Percentiles rank a stretch among this genome's conserved stretches.
Conservation (phyloP, 2,888 invertebrate species). For the Autographa gamma region DNA sequence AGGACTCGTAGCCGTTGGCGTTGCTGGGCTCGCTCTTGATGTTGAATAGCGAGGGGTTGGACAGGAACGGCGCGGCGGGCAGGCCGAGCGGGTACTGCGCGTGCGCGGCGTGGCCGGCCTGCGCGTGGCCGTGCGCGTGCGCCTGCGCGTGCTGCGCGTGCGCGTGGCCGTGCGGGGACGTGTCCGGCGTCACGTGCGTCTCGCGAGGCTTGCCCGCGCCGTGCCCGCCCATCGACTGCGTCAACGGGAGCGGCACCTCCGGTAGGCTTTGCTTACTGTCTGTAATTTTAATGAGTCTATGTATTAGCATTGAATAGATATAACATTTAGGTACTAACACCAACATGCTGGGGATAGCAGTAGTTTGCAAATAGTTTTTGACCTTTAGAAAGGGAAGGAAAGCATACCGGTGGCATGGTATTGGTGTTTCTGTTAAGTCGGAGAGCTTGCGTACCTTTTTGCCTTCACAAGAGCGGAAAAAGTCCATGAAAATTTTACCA, state of each 20-base stretch:
- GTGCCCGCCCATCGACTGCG: conserved; percentile 68
- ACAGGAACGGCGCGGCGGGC: conserved; percentile 73
- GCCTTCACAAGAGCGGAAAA: too few relatives aligned
- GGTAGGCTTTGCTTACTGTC: conserved; percentile 83
- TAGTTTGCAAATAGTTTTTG: too few relatives aligned
- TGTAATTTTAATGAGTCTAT: conserved; percentile 43
- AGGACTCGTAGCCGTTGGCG: conserved; percentile 72
- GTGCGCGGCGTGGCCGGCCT: conserved; percentile 52
- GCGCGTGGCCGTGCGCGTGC: conserved; percentile 64
- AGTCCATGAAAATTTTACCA: too few relatives aligned
- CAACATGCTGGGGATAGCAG: too few relatives aligned
- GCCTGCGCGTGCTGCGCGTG: conserved; percentile 89
- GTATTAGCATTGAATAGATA: neutral
- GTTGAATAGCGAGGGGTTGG: conserved; percentile 80
- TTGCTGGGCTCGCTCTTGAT: conserved; percentile 85
- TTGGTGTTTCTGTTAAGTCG: too few relatives aligned
- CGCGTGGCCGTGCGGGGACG: conserved; percentile 64
- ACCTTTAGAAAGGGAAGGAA: too few relatives aligned
- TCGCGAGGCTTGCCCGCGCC: conserved; percentile 47
- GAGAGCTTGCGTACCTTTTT: too few relatives aligned
- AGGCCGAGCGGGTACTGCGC: conserved; percentile 69
- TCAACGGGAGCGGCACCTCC: conserved; percentile 81
- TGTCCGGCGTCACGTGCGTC: conserved; percentile 84
- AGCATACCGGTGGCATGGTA: too few relatives aligned
- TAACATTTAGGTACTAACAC: too few relatives aligned